Base-by-base conservation (phyloP, 2,888 invertebrate genomes). In the Callyntrura guangdongensis region DNA sequence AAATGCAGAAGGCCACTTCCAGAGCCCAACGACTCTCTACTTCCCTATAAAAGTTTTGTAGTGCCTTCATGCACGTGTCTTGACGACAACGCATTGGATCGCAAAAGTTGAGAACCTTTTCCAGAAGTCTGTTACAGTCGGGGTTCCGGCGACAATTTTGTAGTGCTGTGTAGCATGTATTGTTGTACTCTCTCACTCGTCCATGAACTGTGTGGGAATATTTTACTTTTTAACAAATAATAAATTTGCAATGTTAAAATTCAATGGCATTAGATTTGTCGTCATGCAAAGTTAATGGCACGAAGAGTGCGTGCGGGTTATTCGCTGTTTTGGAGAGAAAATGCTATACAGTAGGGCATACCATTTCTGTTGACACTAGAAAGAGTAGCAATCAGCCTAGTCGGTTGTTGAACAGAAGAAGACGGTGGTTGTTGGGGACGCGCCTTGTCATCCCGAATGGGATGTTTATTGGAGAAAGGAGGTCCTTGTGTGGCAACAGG, bases 1-100 rank as follows among this genome's bases (percentile, higher is more conserved):
- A 98, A 91, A 98, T 96, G 95, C 98, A 98, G 95, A 98, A 98
- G 94, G 98, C 98, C 94, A 98, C 97, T 95, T 98, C 98, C 93
- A 98, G 96, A 94, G 97, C 98, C 96, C 98, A 97, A 94, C 97
- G 97, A 93, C 97, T 97, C 88, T 97, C 97, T 22, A 97, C 97
- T 94, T 97, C 97, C 95, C 97, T 96, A 95, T 98, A 98, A 95
- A 98, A 98, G 87, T 97, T 96, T 95, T 98, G 97, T 94, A 98
- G 95, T 83, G 98, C 97, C 92, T 97, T 96, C 98, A 98, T 98
- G 95, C 98, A 98, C 91, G 97, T 97, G 94, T 97, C 97, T 92
- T 98, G 96, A 95, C 97, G 97, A 95, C 98, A 98, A 93, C 97
- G 96, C 94, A 96, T 96, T 94, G 96, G 95, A 94, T 97, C 97